These are phyloP conservation scores for Bombus consobrinus DNA, from an alignment of 1,140 invertebrate species.

Conservation along the genomic window DNA sequence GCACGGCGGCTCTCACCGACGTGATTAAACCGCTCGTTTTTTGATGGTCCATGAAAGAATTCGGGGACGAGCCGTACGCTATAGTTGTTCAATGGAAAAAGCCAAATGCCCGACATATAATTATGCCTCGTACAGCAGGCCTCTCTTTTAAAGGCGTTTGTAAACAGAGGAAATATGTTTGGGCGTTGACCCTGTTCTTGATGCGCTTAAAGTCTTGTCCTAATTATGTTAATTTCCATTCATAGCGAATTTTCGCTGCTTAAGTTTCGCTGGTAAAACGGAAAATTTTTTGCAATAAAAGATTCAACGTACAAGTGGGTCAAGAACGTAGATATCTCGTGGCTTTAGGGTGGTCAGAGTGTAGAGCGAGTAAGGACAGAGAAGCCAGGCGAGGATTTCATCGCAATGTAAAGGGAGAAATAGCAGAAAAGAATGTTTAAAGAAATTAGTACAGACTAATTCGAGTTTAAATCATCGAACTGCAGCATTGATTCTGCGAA, in stretches of 20 bases:
- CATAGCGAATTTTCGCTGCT: background rate
- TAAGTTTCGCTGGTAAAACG: background rate
- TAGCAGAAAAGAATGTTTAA: too few relatives aligned
- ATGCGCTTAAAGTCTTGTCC: background rate
- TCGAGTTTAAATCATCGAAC: background rate
- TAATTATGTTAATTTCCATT: constrained; percentile 7
- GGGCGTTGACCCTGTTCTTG: constrained; percentile 33
- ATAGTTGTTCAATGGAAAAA: background rate
- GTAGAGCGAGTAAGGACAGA: background rate
- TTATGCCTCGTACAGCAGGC: background rate
- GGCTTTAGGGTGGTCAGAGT: too few relatives aligned
- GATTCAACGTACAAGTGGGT: constrained; percentile 28
- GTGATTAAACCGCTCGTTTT: background rate
- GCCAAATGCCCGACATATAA: background rate
- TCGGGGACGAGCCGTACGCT: background rate
- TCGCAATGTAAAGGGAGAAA: too few relatives aligned
- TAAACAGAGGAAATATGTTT: constrained; percentile 14
- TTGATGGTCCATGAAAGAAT: background rate
- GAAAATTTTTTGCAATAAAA: background rate
- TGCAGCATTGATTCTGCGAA: background rate
- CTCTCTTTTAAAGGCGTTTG: constrained; percentile 41
- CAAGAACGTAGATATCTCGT: constrained; percentile 35
- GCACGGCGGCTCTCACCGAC: too few relatives aligned
- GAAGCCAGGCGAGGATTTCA: background rate
- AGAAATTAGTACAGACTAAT: background rate